A percentile compares a stretch with the other conserved stretches of the same genome.
Conservation (phyloP, 1,140 invertebrate genomes). For the Magallana ariakensis region DNA sequence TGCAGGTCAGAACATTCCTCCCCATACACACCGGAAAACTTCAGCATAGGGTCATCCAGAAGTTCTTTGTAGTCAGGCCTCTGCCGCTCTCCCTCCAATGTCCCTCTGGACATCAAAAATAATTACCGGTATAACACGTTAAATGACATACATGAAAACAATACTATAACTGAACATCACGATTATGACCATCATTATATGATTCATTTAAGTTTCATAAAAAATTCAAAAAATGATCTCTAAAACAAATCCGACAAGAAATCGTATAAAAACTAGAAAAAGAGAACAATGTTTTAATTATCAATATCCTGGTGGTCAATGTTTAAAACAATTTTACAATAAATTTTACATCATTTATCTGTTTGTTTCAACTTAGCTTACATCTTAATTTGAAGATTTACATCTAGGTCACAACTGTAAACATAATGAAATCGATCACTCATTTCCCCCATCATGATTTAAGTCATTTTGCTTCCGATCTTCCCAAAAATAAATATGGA, state of each 20-base stretch:
- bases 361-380: constrained; percentile 81
- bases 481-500: background rate
- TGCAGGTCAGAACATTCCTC: constrained; percentile 90
- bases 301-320: no score
- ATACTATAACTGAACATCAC: no score
- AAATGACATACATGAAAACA: no score
- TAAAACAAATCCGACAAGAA: no score
- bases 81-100: constrained; percentile 93
- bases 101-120: constrained; percentile 85
- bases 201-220: no score
- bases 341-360: no score
- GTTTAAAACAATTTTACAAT: no score
- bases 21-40: constrained; percentile 93
- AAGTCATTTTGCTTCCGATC: background rate
- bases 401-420: constrained; percentile 93
- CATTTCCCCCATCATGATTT: constrained; percentile 46
- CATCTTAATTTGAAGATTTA: constrained; percentile 95
- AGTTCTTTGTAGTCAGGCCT: constrained; percentile 93
- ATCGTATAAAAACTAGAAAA: no score
- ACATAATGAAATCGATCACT: constrained; percentile 82
- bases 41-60: constrained; percentile 91
- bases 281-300: no score
- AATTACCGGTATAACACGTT: no score
- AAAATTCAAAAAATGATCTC: no score
- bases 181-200: no score